Conservation (phyloP, 1,140 invertebrate genomes). For the Cyrtorhinus lividipennis region DNA sequence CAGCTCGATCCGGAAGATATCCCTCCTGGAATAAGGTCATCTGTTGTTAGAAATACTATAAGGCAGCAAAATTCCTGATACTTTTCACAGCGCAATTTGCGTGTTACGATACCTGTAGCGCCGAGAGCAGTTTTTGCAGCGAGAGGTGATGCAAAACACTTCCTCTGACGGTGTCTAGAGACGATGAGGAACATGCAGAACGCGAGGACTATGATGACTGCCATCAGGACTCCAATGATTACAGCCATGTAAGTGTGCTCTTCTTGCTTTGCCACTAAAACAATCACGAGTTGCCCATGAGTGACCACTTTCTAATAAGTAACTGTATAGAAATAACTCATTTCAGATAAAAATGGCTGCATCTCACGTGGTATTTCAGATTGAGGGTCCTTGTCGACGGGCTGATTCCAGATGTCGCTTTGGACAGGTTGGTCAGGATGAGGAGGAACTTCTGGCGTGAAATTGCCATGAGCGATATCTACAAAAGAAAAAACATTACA, state of each 20-base stretch:
- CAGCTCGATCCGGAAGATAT: conserved; percentile 31
- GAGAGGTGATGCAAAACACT: conserved; percentile 56
- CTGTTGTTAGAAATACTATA: too few relatives aligned
- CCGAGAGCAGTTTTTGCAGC: conserved; percentile 38
- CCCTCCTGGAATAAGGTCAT: neutral
- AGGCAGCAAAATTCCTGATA: too few relatives aligned
- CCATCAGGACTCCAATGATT: conserved; percentile 62
- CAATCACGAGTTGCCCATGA: too few relatives aligned
- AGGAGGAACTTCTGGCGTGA: conserved; percentile 41
- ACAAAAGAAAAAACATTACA: conserved; percentile 22
- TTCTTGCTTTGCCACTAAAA: conserved; percentile 40
- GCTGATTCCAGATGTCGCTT: conserved; percentile 38
- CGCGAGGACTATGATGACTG: conserved; percentile 56
- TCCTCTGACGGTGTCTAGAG: conserved; percentile 57
- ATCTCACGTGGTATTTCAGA: conserved; percentile 25
- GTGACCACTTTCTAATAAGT: too few relatives aligned
- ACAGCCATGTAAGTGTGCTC: conserved; percentile 65
- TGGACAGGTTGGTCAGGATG: conserved; percentile 30
- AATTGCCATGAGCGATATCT: conserved; percentile 58
- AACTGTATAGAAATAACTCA: too few relatives aligned
- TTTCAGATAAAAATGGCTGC: too few relatives aligned
- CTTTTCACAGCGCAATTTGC: too few relatives aligned
- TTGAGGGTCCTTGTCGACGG: conserved; percentile 34
- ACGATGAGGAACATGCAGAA: conserved; percentile 63
- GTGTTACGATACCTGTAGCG: conserved; percentile 16